Percentiles rank a stretch among this genome's conserved stretches.
Evolutionary conservation across 2,888 invertebrate species (phyloP).

Genomic region (Halocaridina rubra): DNA sequence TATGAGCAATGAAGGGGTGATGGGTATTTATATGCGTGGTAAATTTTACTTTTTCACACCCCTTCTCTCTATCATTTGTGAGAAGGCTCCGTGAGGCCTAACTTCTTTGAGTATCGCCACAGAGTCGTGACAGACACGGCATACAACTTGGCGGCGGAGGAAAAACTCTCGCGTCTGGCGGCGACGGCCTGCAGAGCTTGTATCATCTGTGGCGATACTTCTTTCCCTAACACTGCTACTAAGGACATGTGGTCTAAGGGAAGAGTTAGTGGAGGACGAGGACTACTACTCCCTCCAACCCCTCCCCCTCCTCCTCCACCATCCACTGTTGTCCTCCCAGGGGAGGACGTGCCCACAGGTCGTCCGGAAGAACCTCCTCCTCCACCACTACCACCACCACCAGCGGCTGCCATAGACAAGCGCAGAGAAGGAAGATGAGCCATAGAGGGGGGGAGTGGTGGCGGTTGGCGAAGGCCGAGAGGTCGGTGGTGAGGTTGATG

Average conservation of each 20-base stretch:
- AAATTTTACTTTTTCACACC: no score
- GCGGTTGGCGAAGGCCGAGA: neutral
- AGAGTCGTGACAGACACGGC: conserved; percentile 60
- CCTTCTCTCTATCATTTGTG: conserved; percentile 20
- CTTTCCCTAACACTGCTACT: conserved; percentile 61
- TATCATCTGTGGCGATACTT: conserved; percentile 62
- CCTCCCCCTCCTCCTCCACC: conserved; percentile 13
- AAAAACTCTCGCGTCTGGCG: conserved; percentile 59
- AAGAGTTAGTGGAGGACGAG: conserved; percentile 20
- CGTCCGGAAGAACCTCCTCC: conserved; percentile 3
- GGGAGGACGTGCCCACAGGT: neutral
- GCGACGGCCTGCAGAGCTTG: conserved; percentile 62
- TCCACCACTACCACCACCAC: neutral
- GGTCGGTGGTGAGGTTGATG: conserved; percentile 53
- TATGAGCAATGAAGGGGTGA: conserved; percentile 19
- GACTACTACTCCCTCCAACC: conserved; percentile 9
- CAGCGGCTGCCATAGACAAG: neutral
- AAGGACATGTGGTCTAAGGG: conserved; percentile 59
- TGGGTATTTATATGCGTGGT: no score
- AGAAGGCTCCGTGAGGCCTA: conserved; percentile 47
- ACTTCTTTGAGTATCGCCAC: conserved; percentile 62
- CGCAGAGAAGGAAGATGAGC: conserved; percentile 52
- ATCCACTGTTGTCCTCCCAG: conserved; percentile 3
- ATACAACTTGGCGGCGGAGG: conserved; percentile 62
- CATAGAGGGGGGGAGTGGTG: conserved; percentile 43